phyloP scores from a whole-genome alignment of 1,140 invertebrate species.

The Pogonomyrmex californicus region DNA sequence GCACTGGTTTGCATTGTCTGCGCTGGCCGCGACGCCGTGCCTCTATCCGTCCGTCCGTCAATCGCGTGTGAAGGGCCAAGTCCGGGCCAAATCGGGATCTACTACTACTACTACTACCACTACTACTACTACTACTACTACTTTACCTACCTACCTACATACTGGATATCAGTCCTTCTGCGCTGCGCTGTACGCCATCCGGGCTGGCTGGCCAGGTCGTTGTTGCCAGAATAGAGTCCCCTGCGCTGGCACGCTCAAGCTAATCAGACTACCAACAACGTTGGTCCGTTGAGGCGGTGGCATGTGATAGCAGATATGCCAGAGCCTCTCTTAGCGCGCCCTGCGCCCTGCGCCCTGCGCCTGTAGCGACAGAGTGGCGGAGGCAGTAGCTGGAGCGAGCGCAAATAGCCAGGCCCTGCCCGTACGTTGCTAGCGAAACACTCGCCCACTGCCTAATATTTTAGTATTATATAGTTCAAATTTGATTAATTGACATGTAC shows the following conservation, averaged over 20 bases:
- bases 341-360: slow-evolving; percentile 83
- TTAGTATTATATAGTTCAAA: slow-evolving; percentile 82
- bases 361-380: slow-evolving; percentile 85
- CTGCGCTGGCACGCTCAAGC: slow-evolving; percentile 83
- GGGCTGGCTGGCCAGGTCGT: slow-evolving; percentile 84
- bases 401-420: slow-evolving; percentile 86
- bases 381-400: slow-evolving; percentile 86
- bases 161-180: slow-evolving; percentile 82
- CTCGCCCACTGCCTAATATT: slow-evolving; percentile 84
- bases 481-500: slow-evolving; percentile 78
- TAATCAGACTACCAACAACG: slow-evolving; percentile 81
- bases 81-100: slow-evolving; percentile 80
- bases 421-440: slow-evolving; percentile 86
- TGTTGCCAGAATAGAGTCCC: slow-evolving; percentile 84
- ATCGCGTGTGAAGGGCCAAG: slow-evolving; percentile 80
- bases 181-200: slow-evolving; percentile 82
- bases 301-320: slow-evolving; percentile 82
- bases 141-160: slow-evolving; percentile 80
- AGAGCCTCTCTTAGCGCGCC: slow-evolving; percentile 79
- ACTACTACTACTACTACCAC: slow-evolving; percentile 68
- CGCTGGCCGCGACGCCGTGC: slow-evolving; percentile 87
- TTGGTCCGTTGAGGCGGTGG: slow-evolving; percentile 83
- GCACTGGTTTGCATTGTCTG: slow-evolving; percentile 87
- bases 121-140: slow-evolving; percentile 74
- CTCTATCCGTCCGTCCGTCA: slow-evolving; percentile 84